Conservation (phyloP, 1,140 invertebrate species). For the Coenobita brevimanus region DNA sequence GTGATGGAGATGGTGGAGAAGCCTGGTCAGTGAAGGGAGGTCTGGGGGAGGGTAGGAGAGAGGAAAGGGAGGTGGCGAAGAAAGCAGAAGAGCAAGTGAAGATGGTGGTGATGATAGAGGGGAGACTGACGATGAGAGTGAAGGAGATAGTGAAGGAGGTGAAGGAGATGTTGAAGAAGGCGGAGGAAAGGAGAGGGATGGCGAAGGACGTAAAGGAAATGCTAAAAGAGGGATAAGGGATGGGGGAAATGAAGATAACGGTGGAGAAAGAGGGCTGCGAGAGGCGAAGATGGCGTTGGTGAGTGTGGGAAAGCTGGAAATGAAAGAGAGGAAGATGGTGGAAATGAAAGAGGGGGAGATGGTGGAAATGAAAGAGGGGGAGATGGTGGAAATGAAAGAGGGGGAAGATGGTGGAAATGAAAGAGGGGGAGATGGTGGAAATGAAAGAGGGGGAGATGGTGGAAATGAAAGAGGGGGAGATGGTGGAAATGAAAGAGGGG, state of each 20-base stretch:
- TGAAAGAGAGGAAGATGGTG: neutral
- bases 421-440: neutral
- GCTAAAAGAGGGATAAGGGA: neutral
- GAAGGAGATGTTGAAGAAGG: neutral
- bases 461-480: neutral
- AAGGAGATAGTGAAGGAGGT: neutral
- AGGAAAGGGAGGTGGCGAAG: neutral
- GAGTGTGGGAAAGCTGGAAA: neutral
- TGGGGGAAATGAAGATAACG: neutral
- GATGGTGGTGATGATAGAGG: neutral
- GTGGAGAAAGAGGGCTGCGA: neutral
- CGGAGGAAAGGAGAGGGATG: neutral
- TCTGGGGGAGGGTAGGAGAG: neutral
- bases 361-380: neutral
- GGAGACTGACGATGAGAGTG: neutral
- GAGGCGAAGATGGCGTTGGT: neutral
- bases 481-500: neutral
- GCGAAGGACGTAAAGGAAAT: neutral
- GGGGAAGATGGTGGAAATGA: neutral
- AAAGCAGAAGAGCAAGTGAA: neutral
- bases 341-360: neutral
- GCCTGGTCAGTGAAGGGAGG: neutral
- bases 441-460: neutral
- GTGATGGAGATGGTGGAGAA: neutral
- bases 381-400: neutral